Evolutionary conservation across 2,888 invertebrate genomes (phyloP).

Genomic region (Ryuthela nishihirai): DNA sequence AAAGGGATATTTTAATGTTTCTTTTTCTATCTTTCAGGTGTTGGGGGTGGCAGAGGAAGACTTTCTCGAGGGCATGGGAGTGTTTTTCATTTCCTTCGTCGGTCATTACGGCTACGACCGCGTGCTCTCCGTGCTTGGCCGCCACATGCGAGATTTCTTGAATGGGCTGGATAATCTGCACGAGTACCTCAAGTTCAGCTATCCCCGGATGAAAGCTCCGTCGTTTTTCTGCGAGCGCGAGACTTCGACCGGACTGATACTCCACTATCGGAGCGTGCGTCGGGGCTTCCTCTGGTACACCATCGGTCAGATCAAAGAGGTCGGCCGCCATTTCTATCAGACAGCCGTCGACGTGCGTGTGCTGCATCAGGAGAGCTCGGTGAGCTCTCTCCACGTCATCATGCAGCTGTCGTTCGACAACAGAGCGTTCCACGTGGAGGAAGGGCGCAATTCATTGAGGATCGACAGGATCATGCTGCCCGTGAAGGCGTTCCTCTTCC

Average conservation of each 20-base stretch:
- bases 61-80: constrained; percentile 92
- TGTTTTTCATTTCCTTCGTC: constrained; percentile 83
- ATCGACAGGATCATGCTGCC: constrained; percentile 28
- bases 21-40: constrained; percentile 60
- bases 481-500: constrained; percentile 60
- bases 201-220: constrained; percentile 83
- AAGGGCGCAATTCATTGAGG: constrained; percentile 7
- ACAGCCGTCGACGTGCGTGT: constrained; percentile 90
- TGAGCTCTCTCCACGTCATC: constrained; percentile 88
- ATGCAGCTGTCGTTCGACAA: constrained; percentile 94
- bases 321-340: constrained; percentile 78
- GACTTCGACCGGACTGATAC: constrained; percentile 80
- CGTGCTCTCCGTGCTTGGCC: constrained; percentile 71
- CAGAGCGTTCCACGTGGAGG: constrained; percentile 62
- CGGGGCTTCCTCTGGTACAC: constrained; percentile 94
- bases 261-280: constrained; percentile 90
- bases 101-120: constrained; percentile 93
- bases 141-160: constrained; percentile 92
- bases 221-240: constrained; percentile 97
- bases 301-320: constrained; percentile 78
- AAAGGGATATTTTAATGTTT: too few species aligned
- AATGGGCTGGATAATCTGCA: constrained; percentile 94
- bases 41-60: constrained; percentile 77
- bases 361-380: constrained; percentile 76
- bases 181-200: constrained; percentile 94